A percentile compares a stretch with the other conserved stretches of the same genome.
These are phyloP conservation scores for Eidolon dupreanum DNA, from an alignment of 2,797 vertebrate species.

Conservation along the genomic window DNA sequence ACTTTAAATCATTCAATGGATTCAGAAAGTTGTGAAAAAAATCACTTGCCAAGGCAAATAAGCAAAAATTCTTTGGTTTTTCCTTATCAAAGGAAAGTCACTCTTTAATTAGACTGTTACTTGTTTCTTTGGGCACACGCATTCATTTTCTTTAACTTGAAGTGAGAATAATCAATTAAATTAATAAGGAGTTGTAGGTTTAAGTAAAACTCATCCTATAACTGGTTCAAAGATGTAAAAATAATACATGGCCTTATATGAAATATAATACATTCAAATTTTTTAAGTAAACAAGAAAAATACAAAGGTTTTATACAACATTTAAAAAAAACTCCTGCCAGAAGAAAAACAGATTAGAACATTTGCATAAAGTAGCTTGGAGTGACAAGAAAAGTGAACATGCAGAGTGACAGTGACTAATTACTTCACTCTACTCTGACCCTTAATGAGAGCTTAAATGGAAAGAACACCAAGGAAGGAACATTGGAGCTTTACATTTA, in stretches of 20 bases:
- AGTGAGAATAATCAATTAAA: not conserved
- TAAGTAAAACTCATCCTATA: not conserved
- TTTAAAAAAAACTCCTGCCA: not conserved
- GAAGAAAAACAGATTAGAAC: not conserved
- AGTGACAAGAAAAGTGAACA: not conserved
- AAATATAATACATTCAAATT: not conserved
- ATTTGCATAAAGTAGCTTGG: not conserved
- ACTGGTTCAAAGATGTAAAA: not conserved
- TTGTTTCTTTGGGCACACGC: not conserved
- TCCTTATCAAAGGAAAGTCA: conserved; percentile 21
- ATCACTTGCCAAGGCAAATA: conserved; percentile 61
- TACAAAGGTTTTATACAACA: not conserved
- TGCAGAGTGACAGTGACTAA: not conserved
- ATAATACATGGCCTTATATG: not conserved
- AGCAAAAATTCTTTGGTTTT: not conserved
- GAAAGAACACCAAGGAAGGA: not conserved
- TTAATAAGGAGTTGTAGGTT: not conserved
- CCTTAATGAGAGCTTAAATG: not conserved
- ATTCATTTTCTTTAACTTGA: conserved; percentile 27
- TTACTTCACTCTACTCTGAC: not conserved
- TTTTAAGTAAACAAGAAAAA: not conserved
- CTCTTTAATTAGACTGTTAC: not conserved
- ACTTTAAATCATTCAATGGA: conserved; percentile 18
- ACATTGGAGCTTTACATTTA: not conserved
- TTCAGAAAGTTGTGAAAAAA: conserved; percentile 60